Evolutionary conservation across 2,797 vertebrate species (phyloP).

Genomic region (Erethizon dorsatum): DNA sequence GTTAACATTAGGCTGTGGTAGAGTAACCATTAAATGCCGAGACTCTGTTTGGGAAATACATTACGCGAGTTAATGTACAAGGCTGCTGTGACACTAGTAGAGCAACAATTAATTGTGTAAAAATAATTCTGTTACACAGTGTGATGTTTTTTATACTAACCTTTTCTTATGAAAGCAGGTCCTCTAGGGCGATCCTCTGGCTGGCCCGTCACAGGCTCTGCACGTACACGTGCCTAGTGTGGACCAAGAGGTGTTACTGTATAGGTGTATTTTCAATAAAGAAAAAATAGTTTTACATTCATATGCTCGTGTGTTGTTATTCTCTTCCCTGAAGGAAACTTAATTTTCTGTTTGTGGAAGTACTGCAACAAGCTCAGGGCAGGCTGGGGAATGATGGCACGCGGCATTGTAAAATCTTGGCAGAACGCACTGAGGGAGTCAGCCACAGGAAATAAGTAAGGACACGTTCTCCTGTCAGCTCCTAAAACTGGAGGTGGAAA

Average conservation of each 20-base stretch:
- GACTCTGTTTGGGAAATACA: conserved; percentile 86
- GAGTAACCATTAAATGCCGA: conserved; percentile 86
- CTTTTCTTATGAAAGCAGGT: conserved; percentile 88
- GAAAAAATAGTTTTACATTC: conserved; percentile 91
- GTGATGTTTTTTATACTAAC: conserved; percentile 90
- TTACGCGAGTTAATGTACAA: conserved; percentile 87
- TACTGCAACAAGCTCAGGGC: not conserved
- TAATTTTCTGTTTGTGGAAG: not conserved
- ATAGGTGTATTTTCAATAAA: conserved; percentile 94
- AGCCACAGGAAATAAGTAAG: not conserved
- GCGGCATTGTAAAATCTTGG: not conserved
- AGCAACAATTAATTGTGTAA: conserved; percentile 85
- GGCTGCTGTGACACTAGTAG: conserved; percentile 85
- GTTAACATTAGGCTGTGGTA: conserved; percentile 89
- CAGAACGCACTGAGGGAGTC: not conserved
- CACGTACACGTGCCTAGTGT: conserved; percentile 82
- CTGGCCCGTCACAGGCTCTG: conserved; percentile 83
- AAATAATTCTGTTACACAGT: conserved; percentile 79
- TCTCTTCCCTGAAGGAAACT: conserved; percentile 62
- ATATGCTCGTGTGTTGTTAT: conserved; percentile 65
- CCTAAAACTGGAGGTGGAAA: not conserved
- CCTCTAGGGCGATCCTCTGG: conserved; percentile 86
- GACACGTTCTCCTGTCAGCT: not conserved
- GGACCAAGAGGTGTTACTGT: conserved; percentile 89
- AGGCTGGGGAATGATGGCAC: not conserved